phyloP scores from a whole-genome alignment of 2,797 vertebrate genomes.

The Glyptemys insculpta region DNA sequence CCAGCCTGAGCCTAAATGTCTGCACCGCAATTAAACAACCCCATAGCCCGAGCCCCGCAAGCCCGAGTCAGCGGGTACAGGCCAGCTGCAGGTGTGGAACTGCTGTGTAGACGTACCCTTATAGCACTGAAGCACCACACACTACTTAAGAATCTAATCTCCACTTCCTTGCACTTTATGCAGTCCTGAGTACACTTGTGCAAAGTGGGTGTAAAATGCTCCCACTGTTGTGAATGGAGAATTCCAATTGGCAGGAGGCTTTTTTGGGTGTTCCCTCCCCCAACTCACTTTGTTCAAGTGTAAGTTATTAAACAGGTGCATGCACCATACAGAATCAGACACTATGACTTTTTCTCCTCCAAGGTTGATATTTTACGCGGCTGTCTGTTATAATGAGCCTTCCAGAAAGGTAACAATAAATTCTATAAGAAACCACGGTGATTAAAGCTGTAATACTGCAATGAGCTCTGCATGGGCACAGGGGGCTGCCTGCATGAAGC shows the following conservation, averaged over 20 bases:
- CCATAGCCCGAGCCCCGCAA: not conserved
- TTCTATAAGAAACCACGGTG: constrained; percentile 63
- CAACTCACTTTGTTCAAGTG: constrained; percentile 32
- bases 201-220: constrained; percentile 34
- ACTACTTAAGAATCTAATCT: constrained; percentile 51
- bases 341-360: constrained; percentile 18
- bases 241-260: constrained; percentile 20
- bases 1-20: not conserved
- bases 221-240: constrained; percentile 23
- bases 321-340: constrained; percentile 13
- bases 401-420: constrained; percentile 48
- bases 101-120: constrained; percentile 12
- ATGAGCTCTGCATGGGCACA: constrained; percentile 46
- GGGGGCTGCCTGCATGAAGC: constrained; percentile 45
- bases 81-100: not conserved
- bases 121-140: constrained; percentile 59
- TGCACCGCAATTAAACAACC: not conserved
- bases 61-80: not conserved
- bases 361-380: constrained; percentile 51
- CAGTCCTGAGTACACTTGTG: not conserved
- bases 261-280: constrained; percentile 19
- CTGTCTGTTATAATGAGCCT: constrained; percentile 56
- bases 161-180: not conserved
- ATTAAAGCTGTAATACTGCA: constrained; percentile 21
- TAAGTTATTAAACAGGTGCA: constrained; percentile 49